phyloP scores from a whole-genome alignment of 2,797 vertebrate genomes.

The Peromyscus attwateri region DNA sequence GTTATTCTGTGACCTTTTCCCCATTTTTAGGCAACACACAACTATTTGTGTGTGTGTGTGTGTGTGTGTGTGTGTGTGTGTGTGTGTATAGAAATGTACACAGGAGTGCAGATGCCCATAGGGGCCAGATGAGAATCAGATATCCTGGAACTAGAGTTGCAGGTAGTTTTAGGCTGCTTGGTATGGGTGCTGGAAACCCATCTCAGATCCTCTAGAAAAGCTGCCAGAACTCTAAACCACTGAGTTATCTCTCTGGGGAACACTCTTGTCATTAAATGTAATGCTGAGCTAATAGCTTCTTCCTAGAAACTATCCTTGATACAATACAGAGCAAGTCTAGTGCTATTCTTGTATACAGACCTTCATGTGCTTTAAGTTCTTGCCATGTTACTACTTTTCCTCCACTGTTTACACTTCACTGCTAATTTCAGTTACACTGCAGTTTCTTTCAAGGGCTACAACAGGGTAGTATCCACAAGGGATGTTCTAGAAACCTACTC shows the following conservation, averaged over 20 bases:
- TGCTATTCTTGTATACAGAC: background rate
- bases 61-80: too few relatives aligned
- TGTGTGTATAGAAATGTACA: background rate
- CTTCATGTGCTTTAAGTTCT: background rate
- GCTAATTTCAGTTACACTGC: constrained; percentile 11
- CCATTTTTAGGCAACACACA: background rate
- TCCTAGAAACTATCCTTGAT: background rate
- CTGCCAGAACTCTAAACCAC: background rate
- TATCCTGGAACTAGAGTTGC: background rate
- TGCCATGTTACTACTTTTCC: background rate
- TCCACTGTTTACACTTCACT: background rate
- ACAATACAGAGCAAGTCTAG: background rate
- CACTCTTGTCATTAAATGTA: background rate
- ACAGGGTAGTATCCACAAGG: background rate
- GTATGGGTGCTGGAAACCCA: background rate
- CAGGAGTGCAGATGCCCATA: background rate
- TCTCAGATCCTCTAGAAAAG: background rate
- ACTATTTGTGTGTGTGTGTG: too few relatives aligned
- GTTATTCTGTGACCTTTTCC: background rate
- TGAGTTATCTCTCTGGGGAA: background rate
- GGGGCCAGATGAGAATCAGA: background rate
- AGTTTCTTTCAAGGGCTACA: background rate
- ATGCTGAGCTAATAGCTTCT: background rate
- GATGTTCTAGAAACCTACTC: background rate
- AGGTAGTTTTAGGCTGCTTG: background rate